phyloP scores from a whole-genome alignment of 2,888 invertebrate species.

The Calameuta filiformis region DNA sequence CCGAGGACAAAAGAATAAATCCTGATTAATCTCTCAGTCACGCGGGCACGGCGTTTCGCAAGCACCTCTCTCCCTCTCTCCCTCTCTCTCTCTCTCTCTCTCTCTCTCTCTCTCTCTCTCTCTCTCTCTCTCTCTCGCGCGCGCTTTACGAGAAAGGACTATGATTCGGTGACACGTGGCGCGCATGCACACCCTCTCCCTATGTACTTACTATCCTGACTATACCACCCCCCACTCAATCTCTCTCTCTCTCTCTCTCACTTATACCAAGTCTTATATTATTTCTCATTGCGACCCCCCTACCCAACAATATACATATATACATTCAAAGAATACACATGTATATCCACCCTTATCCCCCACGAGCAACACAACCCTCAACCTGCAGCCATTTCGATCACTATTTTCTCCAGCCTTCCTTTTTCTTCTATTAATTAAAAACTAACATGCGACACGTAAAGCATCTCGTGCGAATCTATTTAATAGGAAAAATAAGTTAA shows the following conservation, averaged over 20 bases:
- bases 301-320: neutral
- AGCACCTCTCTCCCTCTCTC: constrained; percentile 18
- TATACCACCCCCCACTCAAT: too few relatives aligned
- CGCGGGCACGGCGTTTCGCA: constrained; percentile 41
- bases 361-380: neutral
- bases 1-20: constrained; percentile 60
- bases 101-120: neutral
- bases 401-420: neutral
- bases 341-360: neutral
- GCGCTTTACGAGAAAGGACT: too few relatives aligned
- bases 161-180: constrained; percentile 21
- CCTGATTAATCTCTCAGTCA: constrained; percentile 61
- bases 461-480: neutral
- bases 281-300: neutral
- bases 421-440: neutral
- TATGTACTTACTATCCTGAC: too few relatives aligned
- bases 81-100: neutral
- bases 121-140: neutral
- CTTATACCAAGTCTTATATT: constrained; percentile 8
- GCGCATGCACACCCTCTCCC: constrained; percentile 18
- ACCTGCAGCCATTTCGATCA: neutral
- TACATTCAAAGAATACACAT: neutral
- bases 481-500: neutral
- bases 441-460: neutral
- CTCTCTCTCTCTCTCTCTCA: constrained; percentile 2